Conservation (phyloP, 2,888 invertebrate species). For the Crepidodera aurea region DNA sequence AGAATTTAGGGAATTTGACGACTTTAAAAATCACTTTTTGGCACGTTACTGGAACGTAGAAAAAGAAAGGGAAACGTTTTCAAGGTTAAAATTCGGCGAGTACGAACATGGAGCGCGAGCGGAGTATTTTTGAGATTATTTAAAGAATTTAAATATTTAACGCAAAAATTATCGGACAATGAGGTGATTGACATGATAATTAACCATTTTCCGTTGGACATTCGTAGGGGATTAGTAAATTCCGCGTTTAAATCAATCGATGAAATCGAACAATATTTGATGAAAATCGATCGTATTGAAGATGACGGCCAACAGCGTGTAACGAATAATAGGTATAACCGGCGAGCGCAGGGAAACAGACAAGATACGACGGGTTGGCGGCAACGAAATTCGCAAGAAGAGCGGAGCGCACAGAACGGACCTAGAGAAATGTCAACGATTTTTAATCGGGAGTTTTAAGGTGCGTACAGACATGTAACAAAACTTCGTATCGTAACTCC, state of each 20-base stretch:
- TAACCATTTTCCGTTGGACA: slow-evolving; percentile 28
- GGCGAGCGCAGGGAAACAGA: too few species aligned
- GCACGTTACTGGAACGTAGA: slow-evolving; percentile 26
- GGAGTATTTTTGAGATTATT: slow-evolving; percentile 31
- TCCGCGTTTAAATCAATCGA: slow-evolving; percentile 21
- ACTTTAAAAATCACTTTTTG: slow-evolving; percentile 28
- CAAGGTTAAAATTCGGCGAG: slow-evolving; percentile 24
- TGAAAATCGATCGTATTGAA: slow-evolving; percentile 21
- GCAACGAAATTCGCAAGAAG: too few species aligned
- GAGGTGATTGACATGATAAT: slow-evolving; percentile 18
- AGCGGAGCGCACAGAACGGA: too few species aligned
- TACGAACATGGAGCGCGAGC: slow-evolving; percentile 30
- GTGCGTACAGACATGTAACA: too few species aligned
- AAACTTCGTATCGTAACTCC: too few species aligned
- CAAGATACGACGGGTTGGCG: too few species aligned
- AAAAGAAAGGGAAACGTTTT: slow-evolving; percentile 24
- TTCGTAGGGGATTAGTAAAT: slow-evolving; percentile 29
- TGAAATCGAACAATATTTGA: slow-evolving; percentile 27
- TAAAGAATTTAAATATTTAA: slow-evolving; percentile 23
- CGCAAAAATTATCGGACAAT: slow-evolving; percentile 5
- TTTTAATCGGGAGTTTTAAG: too few species aligned
- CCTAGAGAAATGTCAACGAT: too few species aligned
- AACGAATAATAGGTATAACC: not conserved
- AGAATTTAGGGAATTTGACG: slow-evolving; percentile 15
- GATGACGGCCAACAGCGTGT: not conserved